These are phyloP conservation scores for Spermophilus dauricus DNA, from an alignment of 2,113 vertebrate species.

Conservation along the genomic window DNA sequence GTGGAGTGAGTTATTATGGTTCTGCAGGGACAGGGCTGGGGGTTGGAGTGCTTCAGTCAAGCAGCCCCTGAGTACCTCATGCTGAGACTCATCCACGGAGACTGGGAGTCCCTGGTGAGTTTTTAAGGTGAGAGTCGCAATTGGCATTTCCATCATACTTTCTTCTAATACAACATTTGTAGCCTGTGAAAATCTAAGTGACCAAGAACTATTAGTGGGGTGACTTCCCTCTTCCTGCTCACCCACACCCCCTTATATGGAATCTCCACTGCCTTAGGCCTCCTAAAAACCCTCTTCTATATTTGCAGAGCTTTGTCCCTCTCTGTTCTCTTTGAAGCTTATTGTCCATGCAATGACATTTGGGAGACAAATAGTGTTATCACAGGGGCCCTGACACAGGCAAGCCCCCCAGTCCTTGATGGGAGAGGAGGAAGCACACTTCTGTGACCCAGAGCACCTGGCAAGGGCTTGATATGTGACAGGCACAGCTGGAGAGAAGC, in stretches of 20 bases:
- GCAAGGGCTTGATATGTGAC: background rate
- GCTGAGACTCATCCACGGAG: background rate
- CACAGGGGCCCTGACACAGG: no score
- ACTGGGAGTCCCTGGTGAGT: background rate
- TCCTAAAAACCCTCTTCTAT: background rate
- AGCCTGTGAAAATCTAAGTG: background rate
- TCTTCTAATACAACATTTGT: background rate
- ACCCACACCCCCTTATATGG: background rate
- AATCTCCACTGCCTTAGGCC: background rate
- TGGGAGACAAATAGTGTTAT: no score
- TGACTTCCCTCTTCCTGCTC: background rate
- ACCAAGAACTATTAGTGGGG: background rate
- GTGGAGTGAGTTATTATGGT: background rate
- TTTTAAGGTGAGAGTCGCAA: background rate
- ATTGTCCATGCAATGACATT: background rate
- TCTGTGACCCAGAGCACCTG: background rate
- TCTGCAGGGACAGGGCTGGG: background rate
- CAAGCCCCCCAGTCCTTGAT: no score
- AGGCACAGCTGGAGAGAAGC: no score
- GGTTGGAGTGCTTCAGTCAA: no score
- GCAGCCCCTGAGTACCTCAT: background rate
- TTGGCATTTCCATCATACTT: background rate
- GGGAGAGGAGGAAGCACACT: background rate
- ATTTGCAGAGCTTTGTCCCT: no score
- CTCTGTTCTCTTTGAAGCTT: background rate